Evolutionary conservation across 2,888 invertebrate genomes (phyloP), one percentile per base, ranked within the genome.

Genomic region (Nymphalis urticae): DNA sequence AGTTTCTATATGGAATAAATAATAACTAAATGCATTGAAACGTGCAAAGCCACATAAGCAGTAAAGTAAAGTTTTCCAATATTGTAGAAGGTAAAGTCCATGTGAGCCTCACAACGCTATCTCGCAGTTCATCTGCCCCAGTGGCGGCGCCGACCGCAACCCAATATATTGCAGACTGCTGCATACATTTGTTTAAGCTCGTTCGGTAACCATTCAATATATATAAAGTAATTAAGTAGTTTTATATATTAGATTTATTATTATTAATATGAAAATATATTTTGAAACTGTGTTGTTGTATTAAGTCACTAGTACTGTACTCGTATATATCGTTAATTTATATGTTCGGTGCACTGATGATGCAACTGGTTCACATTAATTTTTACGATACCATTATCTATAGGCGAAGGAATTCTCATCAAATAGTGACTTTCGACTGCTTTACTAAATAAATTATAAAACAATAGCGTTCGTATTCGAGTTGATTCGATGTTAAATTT

Each of bases 131-230:
- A 51, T 51, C 51, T 51, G 53, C 42, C 53, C 53, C 53, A 8
- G 56, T 48, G 48, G 48, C 64, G 58, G 36, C 64, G 58, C 50
- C 36, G 51, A 51, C 51, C 51, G 51, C 36, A 51, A 19, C 19
- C 51, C 51, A 10, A 51, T 51, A 51, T 21, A 51, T 51, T 19
- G 51, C 10, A 7, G 42, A 48, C 51, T 21, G 3, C 51, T 51
- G 51, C 51, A 51, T 19, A 19, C 19, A 51, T 51, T 51, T 51
- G 51, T 51, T 51, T 51, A 51, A 51, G 21, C 51, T 51, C 9
- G 7, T 21, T 51, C 51, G 13, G 1, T 4, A 42, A 7, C 9
- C 9, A 21, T 51, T 9, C 19, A 10, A 19, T n/a, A 10, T 9
- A 19, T 51, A 21, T 19, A 21, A 51, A 19, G 51, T 51, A 51